Percentiles rank a stretch among this genome's conserved stretches.
These are phyloP conservation scores for Rhingia campestris DNA, from an alignment of 2,888 invertebrate genomes.

Conservation along the genomic window DNA sequence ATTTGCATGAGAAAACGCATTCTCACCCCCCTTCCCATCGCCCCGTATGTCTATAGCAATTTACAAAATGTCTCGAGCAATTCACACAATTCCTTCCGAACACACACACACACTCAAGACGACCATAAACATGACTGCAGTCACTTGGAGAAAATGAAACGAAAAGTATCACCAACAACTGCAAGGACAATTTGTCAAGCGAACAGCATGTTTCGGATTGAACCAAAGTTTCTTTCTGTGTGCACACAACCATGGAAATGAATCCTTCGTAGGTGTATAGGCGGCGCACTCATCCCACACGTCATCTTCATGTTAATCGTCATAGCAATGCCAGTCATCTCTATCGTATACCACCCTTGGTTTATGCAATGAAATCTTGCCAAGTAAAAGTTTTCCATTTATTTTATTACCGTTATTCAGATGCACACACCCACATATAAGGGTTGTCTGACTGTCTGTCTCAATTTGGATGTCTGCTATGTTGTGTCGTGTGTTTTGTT, in stretches of 20 bases:
- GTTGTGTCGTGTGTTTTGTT: constrained; percentile 19
- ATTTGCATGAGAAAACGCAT: not conserved
- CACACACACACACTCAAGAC: not conserved
- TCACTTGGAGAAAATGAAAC: constrained; percentile 5
- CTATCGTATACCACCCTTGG: not conserved
- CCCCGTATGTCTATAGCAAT: constrained; percentile 8
- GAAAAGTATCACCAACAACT: constrained; percentile 6
- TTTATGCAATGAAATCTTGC: constrained; percentile 48
- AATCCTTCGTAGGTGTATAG: not conserved
- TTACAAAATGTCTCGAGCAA: constrained; percentile 23
- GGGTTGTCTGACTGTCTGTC: constrained; percentile 21
- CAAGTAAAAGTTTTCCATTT: constrained; percentile 55
- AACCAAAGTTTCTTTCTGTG: constrained; percentile 26
- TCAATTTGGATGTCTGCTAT: not conserved
- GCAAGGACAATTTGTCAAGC: constrained; percentile 39
- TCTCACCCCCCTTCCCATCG: not conserved
- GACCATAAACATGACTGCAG: constrained; percentile 19
- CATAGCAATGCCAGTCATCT: constrained; percentile 6
- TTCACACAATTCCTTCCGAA: constrained; percentile 11
- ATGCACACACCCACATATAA: constrained; percentile 17
- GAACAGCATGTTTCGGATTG: constrained; percentile 30
- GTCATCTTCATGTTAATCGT: constrained; percentile 17
- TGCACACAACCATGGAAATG: constrained; percentile 13
- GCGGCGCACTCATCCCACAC: not conserved
- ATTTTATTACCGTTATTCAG: constrained; percentile 43